phyloP scores from a whole-genome alignment of 2,113 vertebrate species.

The Galemys pyrenaicus region DNA sequence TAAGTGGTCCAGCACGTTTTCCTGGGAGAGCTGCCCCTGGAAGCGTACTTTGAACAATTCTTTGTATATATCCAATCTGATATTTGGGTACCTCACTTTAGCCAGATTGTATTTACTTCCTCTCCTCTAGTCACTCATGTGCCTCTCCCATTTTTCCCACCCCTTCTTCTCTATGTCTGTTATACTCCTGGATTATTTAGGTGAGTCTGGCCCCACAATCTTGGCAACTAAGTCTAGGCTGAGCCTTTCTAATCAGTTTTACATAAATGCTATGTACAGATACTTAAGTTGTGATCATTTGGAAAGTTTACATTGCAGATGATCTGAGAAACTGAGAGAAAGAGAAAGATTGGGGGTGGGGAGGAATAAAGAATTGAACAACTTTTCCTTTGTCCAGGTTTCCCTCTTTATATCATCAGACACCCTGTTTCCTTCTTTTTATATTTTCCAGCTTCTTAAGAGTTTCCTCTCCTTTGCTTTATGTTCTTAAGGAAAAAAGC shows the following conservation, averaged over 20 bases:
- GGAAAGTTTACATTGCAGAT: not conserved
- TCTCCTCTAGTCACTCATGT: not conserved
- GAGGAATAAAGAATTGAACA: not conserved
- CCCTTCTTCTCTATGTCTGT: not conserved
- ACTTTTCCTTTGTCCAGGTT: not conserved
- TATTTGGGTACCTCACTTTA: not conserved
- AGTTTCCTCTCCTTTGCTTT: not conserved
- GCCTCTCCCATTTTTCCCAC: not conserved
- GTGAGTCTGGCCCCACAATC: not conserved
- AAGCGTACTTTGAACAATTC: not conserved
- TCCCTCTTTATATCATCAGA: not conserved
- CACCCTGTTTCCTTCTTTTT: not conserved
- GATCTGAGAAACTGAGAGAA: not conserved
- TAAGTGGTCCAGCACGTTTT: not conserved
- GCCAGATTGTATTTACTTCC: not conserved
- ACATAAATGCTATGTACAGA: not conserved
- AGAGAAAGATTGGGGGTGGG: not conserved
- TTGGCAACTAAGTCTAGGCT: not conserved
- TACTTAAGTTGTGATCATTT: not conserved
- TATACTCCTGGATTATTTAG: not conserved
- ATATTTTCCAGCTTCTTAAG: not conserved
- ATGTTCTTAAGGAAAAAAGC: slow-evolving; percentile 3
- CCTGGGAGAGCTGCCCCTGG: not conserved
- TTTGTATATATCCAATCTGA: not conserved
- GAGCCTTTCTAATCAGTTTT: not conserved